Conservation (phyloP, 2,888 invertebrate species). For the Mylabris sibirica region DNA sequence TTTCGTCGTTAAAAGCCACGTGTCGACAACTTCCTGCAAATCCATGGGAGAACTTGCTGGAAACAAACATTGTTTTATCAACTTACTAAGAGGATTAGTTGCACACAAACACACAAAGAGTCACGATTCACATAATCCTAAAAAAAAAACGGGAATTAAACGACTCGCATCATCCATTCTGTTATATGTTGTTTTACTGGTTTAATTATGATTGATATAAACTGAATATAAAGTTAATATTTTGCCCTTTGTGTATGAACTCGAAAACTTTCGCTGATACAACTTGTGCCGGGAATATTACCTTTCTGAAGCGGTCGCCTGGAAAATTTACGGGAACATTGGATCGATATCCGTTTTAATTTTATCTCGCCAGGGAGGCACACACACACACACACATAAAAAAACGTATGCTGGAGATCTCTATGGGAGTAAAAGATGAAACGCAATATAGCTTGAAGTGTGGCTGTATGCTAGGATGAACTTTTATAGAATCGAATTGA, state of each 20-base stretch:
- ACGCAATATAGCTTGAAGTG: neutral
- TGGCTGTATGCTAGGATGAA: neutral
- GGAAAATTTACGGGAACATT: constrained; percentile 7
- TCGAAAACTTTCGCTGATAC: neutral
- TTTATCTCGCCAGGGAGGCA: neutral
- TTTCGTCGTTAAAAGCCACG: neutral
- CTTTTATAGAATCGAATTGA: neutral
- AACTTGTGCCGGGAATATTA: constrained; percentile 6
- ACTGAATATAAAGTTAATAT: constrained; percentile 6
- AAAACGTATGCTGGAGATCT: neutral
- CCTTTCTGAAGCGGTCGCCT: constrained; percentile 3
- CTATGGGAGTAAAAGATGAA: neutral
- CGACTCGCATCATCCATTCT: neutral
- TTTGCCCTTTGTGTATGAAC: neutral
- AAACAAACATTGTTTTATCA: constrained; percentile 3
- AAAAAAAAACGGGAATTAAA: neutral
- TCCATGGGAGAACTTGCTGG: neutral
- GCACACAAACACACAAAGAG: neutral
- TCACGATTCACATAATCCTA: neutral
- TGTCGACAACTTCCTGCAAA: neutral
- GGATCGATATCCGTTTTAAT: constrained; percentile 9
- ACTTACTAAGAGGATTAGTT: constrained; percentile 6
- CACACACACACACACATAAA: neutral
- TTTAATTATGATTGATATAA: constrained; percentile 5
- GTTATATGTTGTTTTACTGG: neutral